Percentiles rank a stretch among this genome's conserved stretches.
These are phyloP conservation scores for Saguinus midas DNA, from an alignment of 2,113 vertebrate species.

Conservation along the genomic window DNA sequence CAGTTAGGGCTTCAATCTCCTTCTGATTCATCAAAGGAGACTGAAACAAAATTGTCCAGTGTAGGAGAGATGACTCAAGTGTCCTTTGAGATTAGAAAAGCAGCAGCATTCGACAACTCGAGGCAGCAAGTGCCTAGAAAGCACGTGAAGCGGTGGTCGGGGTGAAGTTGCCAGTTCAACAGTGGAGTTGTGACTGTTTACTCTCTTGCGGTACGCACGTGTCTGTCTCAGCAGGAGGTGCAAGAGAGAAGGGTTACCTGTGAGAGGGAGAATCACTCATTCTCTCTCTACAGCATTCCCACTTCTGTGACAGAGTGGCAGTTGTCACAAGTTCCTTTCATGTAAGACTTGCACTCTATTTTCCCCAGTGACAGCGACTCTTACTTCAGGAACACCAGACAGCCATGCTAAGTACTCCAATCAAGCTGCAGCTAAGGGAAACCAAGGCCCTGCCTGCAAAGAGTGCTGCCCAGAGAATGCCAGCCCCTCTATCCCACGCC, in stretches of 20 bases:
- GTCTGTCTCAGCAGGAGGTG: not conserved
- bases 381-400: not conserved
- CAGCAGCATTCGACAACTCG: not conserved
- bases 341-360: not conserved
- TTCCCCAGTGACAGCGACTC: rapidly evolving
- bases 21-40: slow-evolving; percentile 77
- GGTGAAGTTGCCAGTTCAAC: not conserved
- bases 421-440: not conserved
- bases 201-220: not conserved
- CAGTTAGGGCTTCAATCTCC: slow-evolving; percentile 80
- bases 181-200: not conserved
- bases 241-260: not conserved
- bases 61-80: slow-evolving; percentile 47
- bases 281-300: not conserved
- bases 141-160: not conserved
- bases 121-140: not conserved
- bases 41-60: slow-evolving; percentile 63
- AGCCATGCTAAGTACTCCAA: not conserved
- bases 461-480: not conserved
- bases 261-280: not conserved
- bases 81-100: slow-evolving; percentile 27
- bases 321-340: not conserved
- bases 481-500: not conserved
- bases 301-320: not conserved
- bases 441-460: not conserved